Conservation (phyloP, 2,888 invertebrate genomes). For the Parnassius smintheus region DNA sequence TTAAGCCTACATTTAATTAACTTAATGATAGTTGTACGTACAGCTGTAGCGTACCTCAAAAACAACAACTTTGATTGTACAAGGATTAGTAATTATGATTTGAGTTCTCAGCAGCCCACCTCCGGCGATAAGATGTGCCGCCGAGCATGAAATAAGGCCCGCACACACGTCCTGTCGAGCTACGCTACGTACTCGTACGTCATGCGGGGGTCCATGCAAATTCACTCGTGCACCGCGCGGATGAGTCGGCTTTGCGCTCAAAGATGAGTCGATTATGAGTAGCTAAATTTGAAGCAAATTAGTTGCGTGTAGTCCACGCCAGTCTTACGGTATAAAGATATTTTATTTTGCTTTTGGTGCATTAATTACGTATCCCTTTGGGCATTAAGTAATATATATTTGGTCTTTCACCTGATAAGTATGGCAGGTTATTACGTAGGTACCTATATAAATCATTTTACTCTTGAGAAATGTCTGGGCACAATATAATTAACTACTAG, state of each 20-base stretch:
- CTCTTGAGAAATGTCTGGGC: no score
- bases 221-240: slow-evolving; percentile 60
- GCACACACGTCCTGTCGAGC: slow-evolving; percentile 49
- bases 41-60: slow-evolving; percentile 32
- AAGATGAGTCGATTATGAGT: slow-evolving; percentile 26
- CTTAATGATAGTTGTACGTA: no score
- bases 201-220: slow-evolving; percentile 60
- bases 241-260: slow-evolving; percentile 34
- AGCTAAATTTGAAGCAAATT: slow-evolving; percentile 24
- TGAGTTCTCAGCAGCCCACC: slow-evolving; percentile 57
- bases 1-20: no score
- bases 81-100: slow-evolving; percentile 77
- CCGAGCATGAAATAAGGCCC: slow-evolving; percentile 77
- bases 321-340: no score
- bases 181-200: slow-evolving; percentile 45
- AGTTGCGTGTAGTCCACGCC: slow-evolving; percentile 4
- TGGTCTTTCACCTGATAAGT: no score
- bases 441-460: no score
- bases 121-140: slow-evolving; percentile 76
- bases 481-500: no score
- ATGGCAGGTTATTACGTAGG: no score
- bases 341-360: no score
- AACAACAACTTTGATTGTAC: slow-evolving; percentile 59
- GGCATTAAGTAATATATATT: no score
- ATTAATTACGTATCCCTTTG: no score